Percentiles rank a stretch among this genome's conserved stretches.
Evolutionary conservation across 2,888 invertebrate genomes (phyloP).

Genomic region (Drosophila macrothrix): DNA sequence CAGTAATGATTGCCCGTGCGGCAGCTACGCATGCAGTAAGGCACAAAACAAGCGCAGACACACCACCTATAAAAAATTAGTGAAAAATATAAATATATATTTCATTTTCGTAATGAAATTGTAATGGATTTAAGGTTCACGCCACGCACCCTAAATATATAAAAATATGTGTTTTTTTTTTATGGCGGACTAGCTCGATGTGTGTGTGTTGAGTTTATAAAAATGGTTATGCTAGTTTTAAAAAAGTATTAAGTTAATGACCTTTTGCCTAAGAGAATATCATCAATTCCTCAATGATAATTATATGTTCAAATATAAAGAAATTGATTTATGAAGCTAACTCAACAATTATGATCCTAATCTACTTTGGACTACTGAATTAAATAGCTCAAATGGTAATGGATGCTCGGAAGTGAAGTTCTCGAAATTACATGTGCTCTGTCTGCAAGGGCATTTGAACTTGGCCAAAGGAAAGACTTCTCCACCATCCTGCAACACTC

Average conservation of each 20-base stretch:
- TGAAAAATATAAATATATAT: not conserved
- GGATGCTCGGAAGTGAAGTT: not conserved
- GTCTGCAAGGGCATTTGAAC: not conserved
- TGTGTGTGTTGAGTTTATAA: not conserved
- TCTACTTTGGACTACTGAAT: not conserved
- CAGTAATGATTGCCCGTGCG: constrained; percentile 84
- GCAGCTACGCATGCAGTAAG: constrained; percentile 84
- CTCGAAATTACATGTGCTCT: not conserved
- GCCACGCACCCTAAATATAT: not conserved
- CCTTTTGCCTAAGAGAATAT: not conserved
- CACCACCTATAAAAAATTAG: constrained; percentile 74
- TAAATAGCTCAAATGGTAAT: not conserved
- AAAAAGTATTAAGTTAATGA: not conserved
- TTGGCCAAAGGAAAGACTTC: no score
- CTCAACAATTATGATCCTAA: not conserved
- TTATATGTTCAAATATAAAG: not conserved
- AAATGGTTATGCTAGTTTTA: not conserved
- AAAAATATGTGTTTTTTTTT: no score
- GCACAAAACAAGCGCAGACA: constrained; percentile 83
- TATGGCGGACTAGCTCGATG: not conserved
- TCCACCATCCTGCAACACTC: constrained; percentile 28
- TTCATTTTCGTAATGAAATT: not conserved
- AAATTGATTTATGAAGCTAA: not conserved
- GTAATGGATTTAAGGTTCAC: not conserved
- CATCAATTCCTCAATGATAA: not conserved